A percentile compares a stretch with the other conserved stretches of the same genome.
phyloP scores from a whole-genome alignment of 2,113 vertebrate genomes.

The Notothenia coriiceps region DNA sequence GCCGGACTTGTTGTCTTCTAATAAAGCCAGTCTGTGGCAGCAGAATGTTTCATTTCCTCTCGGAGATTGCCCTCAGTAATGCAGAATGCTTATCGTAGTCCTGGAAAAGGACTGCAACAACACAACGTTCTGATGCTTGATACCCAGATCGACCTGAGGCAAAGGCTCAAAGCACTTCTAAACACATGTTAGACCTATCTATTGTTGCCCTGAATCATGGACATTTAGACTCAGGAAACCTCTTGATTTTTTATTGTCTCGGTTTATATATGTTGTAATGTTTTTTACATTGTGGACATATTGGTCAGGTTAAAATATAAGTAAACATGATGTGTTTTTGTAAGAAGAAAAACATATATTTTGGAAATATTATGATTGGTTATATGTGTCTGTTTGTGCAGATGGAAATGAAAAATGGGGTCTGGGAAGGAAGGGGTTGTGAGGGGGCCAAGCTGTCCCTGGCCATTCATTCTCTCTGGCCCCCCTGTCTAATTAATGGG shows the following conservation, averaged over 20 bases:
- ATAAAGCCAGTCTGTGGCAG: slow-evolving; percentile 77
- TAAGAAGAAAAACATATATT: slow-evolving; percentile 9
- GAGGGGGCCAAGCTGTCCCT: slow-evolving; percentile 84
- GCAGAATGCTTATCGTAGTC: slow-evolving; percentile 76
- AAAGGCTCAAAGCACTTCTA: slow-evolving; percentile 46
- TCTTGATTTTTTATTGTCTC: slow-evolving; percentile 18
- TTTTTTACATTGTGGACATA: neutral
- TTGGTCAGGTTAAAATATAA: neutral
- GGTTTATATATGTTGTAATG: slow-evolving; percentile 2
- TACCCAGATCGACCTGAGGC: slow-evolving; percentile 77
- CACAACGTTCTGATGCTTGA: slow-evolving; percentile 71
- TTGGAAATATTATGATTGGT: slow-evolving; percentile 43
- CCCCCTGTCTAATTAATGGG: slow-evolving; percentile 97
- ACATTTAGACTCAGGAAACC: slow-evolving; percentile 20
- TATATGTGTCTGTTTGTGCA: slow-evolving; percentile 69
- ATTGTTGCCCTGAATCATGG: slow-evolving; percentile 28
- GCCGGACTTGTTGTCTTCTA: slow-evolving; percentile 78
- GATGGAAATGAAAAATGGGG: slow-evolving; percentile 77
- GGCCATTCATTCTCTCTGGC: slow-evolving; percentile 89
- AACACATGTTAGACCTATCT: slow-evolving; percentile 49
- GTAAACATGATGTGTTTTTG: neutral
- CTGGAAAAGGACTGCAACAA: slow-evolving; percentile 68
- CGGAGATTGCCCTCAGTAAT: slow-evolving; percentile 79
- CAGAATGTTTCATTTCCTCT: slow-evolving; percentile 84
- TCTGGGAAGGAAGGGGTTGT: slow-evolving; percentile 79